A percentile compares a stretch with the other conserved stretches of the same genome.
phyloP scores from a whole-genome alignment of 2,797 vertebrate species.

The Alcedo quadribrachys region DNA sequence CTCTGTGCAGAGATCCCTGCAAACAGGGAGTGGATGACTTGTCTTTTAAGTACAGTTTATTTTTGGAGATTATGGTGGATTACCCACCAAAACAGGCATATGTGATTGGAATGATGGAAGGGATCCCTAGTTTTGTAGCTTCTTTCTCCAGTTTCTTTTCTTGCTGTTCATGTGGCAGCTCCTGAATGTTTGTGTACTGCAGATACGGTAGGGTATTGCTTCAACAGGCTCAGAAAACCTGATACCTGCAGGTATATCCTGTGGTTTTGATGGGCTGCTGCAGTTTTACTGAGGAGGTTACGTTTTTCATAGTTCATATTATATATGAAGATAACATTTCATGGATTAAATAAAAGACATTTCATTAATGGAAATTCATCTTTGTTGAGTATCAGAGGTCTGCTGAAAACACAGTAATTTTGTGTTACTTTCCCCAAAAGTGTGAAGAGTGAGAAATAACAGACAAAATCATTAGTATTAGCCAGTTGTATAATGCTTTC shows the following conservation, averaged over 20 bases:
- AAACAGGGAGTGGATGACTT: background rate
- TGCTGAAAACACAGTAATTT: background rate
- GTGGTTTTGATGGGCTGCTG: background rate
- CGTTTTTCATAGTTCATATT: background rate
- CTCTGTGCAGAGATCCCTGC: background rate
- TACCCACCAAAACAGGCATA: background rate
- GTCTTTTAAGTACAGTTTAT: background rate
- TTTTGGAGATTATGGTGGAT: conserved; percentile 34
- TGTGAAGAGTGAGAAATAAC: background rate
- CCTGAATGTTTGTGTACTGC: background rate
- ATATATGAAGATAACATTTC: background rate
- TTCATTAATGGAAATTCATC: background rate
- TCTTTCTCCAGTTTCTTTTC: background rate
- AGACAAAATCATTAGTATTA: background rate
- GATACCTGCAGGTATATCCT: background rate
- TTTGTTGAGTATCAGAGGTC: background rate
- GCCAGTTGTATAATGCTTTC: background rate
- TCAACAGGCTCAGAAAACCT: background rate
- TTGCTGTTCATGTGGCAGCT: background rate
- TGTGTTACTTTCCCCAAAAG: background rate
- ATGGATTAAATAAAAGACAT: background rate
- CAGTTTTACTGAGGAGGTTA: background rate
- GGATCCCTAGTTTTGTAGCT: background rate
- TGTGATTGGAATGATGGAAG: background rate
- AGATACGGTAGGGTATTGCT: background rate